Base-by-base conservation (phyloP, 2,113 vertebrate species). In the Aldabrachelys gigantea region DNA sequence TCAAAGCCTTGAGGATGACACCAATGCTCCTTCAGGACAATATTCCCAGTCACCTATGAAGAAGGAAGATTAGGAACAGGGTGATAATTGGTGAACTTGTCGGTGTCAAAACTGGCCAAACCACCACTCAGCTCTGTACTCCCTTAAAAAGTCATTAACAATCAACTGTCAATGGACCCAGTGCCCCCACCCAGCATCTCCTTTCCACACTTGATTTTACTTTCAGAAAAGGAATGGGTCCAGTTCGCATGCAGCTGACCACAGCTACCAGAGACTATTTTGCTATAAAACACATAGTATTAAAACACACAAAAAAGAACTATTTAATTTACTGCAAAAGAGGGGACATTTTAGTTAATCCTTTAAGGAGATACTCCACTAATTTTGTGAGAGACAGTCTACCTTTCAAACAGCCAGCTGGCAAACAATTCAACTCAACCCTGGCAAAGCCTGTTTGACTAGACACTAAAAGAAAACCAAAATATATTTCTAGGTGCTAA, bases 371-470 rank as follows among this genome's bases (percentile, higher is more conserved):
- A 57, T 93, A 94, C 76, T 72, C 3, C 16, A 38, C 31, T 78
- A 75, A 53, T 80, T 50, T 65, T 65, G 16, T 47, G 50, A 62
- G 41, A 80, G 5, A n/a, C 59, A 88, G 72, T 85, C 52, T 84
- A 89, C 94, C 29, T 88, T 59, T 59, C 78, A 78, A 83, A 94
- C 59, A 91, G 91, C 29, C 85, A 92, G 90, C 80, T 96, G 96
- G 92, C 80, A 94, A 83, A 85, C 6, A 8, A 52, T 80, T 53
- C 1, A 3, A 89, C 80, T 84, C 69, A 93, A 56, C 90, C 57
- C 87, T 94, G 93, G 96, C 87, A 96, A 97, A 97, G 93, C 75
- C 56, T 93, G 89, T 80, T 90, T 86, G 41, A 29, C 27, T 50
- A 52, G 91, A 47, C 29, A 78, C 80, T 76, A 95, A 95, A 1